Evolutionary conservation across 1,140 invertebrate genomes (phyloP), one percentile per base, ranked within the genome.

Genomic region (Scaptomyza pallida): DNA sequence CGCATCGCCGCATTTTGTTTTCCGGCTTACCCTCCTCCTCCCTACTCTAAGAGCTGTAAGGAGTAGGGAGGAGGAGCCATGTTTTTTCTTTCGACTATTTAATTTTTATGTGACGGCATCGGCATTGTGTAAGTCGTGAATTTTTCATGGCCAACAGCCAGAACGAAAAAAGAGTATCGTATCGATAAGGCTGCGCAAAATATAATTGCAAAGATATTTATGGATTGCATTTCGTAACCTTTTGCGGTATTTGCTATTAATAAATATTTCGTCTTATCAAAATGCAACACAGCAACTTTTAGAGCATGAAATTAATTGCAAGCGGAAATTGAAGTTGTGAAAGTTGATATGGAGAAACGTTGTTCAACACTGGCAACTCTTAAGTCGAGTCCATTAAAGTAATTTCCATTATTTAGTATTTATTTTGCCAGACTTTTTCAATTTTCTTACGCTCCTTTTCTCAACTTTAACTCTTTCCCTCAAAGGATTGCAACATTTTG

Each of bases 1-100:
- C 82, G 75, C 82, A 80, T 88, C 78, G 75, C 78, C 81, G 82
- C 78, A 63, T 88, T 86, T 75, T 78, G 78, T 88, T 88, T 86
- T 86, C 63, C 81, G 82, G 74, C 59, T 69, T 64, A 52, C 51
- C 45, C 62, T 68, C 57, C 37, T 44, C 37, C 19, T 26, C 37
- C 23, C 15, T 23, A 26, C 10, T 15, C 51, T 57, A n/a, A n/a
- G n/a, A n/a, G n/a, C n/a, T n/a, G n/a, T n/a, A n/a, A n/a, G n/a
- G n/a, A n/a, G n/a, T n/a, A n/a, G n/a, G n/a, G n/a, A n/a, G n/a
- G n/a, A n/a, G n/a, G n/a, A n/a, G n/a, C n/a, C n/a, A n/a, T n/a
- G n/a, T 16, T 47, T 26, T 44, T 47, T 71, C 35, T 65, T 59
- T 45, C 13, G 52, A 37, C 50, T 67, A 59, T 76, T 64, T 72